Evolutionary conservation across 2,797 vertebrate species (phyloP).

Genomic region (Cynodonichthys magdalenae): DNA sequence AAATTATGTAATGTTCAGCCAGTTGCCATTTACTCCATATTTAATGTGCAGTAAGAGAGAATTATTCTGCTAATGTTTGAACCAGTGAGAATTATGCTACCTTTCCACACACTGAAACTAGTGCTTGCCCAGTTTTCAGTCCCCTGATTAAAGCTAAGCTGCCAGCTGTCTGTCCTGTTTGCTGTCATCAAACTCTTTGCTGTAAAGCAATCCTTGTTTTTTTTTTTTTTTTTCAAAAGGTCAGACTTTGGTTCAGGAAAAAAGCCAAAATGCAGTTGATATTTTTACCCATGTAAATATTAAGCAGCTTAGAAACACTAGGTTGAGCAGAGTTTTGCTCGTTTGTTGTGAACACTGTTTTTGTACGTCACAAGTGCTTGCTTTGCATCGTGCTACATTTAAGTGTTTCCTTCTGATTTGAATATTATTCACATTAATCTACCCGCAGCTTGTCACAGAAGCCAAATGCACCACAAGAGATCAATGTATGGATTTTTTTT

Average conservation of each 20-base stretch:
- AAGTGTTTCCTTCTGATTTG: slow-evolving; percentile 1
- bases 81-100: background rate
- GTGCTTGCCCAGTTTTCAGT: background rate
- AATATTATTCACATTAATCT: slow-evolving; percentile 12
- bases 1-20: no score
- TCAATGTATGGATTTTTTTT: slow-evolving; percentile 2
- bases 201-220: background rate
- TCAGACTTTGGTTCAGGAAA: background rate
- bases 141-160: no score
- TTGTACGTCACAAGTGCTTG: background rate
- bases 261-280: background rate
- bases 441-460: slow-evolving; percentile 6
- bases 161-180: background rate
- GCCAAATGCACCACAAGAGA: slow-evolving; percentile 1
- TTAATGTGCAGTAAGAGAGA: background rate
- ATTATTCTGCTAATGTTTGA: background rate
- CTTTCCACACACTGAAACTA: background rate
- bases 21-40: no score
- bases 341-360: slow-evolving; percentile 1
- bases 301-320: background rate
- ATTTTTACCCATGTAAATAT: background rate
- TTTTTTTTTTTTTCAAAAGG: background rate
- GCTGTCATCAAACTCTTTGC: background rate
- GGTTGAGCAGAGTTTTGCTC: background rate
- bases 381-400: background rate